phyloP scores from a whole-genome alignment of 1,140 invertebrate genomes.

The Drosophila trapezifrons region DNA sequence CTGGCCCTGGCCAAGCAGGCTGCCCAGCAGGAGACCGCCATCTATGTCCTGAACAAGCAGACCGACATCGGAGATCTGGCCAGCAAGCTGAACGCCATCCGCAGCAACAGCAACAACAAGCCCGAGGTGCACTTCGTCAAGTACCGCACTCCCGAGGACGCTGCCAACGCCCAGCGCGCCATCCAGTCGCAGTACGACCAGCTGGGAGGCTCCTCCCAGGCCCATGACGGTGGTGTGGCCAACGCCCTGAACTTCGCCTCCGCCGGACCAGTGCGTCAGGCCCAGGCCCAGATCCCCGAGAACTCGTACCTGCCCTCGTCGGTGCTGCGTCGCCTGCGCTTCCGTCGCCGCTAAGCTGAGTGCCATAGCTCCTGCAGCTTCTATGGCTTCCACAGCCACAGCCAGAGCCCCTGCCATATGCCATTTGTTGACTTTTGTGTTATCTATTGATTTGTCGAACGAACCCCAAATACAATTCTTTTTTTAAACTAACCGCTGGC shows the following conservation, averaged over 20 bases:
- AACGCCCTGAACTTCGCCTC: slow-evolving; percentile 72
- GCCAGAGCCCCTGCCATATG: slow-evolving; percentile 18
- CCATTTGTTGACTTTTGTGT: slow-evolving; percentile 70
- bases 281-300: slow-evolving; percentile 58
- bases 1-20: slow-evolving; percentile 75
- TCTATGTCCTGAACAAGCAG: slow-evolving; percentile 76
- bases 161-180: slow-evolving; percentile 69
- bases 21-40: slow-evolving; percentile 75
- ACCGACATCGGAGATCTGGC: slow-evolving; percentile 67
- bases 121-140: slow-evolving; percentile 76
- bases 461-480: slow-evolving; percentile 61
- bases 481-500: slow-evolving; percentile 32
- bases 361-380: slow-evolving; percentile 4
- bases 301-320: slow-evolving; percentile 76
- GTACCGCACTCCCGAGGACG: slow-evolving; percentile 71
- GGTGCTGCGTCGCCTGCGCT: slow-evolving; percentile 69
- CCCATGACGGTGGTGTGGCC: slow-evolving; percentile 65
- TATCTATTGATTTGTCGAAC: slow-evolving; percentile 72
- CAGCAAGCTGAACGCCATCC: slow-evolving; percentile 65
- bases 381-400: slow-evolving; percentile 1
- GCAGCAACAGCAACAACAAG: slow-evolving; percentile 71
- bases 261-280: slow-evolving; percentile 54
- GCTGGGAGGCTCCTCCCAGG: slow-evolving; percentile 59
- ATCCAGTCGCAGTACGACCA: slow-evolving; percentile 69
- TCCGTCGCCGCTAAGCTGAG: slow-evolving; percentile 55